Evolutionary conservation across 2,113 vertebrate genomes (phyloP).

Genomic region (Triplophysa tibetana): DNA sequence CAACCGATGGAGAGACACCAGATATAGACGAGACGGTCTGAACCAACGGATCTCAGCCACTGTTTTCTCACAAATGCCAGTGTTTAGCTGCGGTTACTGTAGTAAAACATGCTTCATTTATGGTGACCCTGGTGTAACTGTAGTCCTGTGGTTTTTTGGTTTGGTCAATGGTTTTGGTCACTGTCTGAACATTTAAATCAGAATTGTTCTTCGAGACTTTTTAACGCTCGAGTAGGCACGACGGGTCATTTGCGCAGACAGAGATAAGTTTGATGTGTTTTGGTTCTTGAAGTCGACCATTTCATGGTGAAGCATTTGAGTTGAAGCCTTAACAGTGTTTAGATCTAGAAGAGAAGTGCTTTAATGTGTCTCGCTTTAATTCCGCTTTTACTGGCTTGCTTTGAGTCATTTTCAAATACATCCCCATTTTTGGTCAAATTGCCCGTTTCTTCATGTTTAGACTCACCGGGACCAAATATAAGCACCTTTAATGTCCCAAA

Average conservation of each 20-base stretch:
- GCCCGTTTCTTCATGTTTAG: background rate
- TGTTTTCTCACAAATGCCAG: too few species aligned
- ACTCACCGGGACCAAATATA: background rate
- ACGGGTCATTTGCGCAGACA: background rate
- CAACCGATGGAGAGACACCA: too few species aligned
- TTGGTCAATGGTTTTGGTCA: too few species aligned
- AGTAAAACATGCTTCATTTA: background rate
- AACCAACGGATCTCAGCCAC: too few species aligned
- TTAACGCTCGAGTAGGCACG: background rate
- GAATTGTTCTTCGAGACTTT: too few species aligned
- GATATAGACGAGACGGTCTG: too few species aligned
- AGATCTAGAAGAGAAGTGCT: background rate
- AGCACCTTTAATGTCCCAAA: background rate
- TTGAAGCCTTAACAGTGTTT: background rate
- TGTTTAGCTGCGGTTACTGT: too few species aligned
- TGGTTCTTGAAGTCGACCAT: too few species aligned
- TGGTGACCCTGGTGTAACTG: too few species aligned
- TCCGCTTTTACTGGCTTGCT: slow-evolving; percentile 7
- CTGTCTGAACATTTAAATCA: too few species aligned
- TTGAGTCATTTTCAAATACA: background rate
- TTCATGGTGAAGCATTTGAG: background rate
- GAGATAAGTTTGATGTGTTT: too few species aligned
- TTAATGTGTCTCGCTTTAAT: background rate
- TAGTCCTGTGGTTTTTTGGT: too few species aligned
- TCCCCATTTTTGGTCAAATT: slow-evolving; percentile 7